Percentiles rank a stretch among this genome's conserved stretches.
phyloP scores from a whole-genome alignment of 2,888 invertebrate species.

The Raillietiella orientalis region DNA sequence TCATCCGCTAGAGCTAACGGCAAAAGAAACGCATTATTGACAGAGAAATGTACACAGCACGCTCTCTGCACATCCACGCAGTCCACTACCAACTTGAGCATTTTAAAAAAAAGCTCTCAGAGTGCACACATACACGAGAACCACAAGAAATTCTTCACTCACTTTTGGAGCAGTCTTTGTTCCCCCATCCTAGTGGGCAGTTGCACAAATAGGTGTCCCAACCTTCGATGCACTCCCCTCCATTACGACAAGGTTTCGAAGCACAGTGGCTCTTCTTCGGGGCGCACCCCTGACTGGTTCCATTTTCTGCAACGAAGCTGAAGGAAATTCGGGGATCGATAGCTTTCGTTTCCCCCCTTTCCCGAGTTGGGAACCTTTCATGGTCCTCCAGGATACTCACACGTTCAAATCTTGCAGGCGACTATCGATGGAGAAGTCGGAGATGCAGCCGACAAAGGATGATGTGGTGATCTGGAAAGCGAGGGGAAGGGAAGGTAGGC shows the following conservation, averaged over 20 bases:
- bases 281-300: constrained; percentile 54
- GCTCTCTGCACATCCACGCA: constrained; percentile 2
- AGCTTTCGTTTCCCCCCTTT: neutral
- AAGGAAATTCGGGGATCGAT: constrained; percentile 6
- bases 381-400: constrained; percentile 11
- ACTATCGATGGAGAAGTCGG: constrained; percentile 53
- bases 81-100: neutral
- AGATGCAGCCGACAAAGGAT: constrained; percentile 67
- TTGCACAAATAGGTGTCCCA: constrained; percentile 66
- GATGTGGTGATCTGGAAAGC: constrained; percentile 12
- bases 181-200: constrained; percentile 48
- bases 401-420: constrained; percentile 54
- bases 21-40: neutral
- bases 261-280: constrained; percentile 47
- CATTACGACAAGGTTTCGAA: constrained; percentile 57
- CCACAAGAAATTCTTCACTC: constrained; percentile 9
- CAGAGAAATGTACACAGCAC: constrained; percentile 1
- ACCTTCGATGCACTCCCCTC: constrained; percentile 50
- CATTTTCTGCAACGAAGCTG: constrained; percentile 59
- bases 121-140: neutral
- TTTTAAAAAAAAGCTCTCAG: neutral
- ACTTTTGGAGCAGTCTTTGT: constrained; percentile 61
- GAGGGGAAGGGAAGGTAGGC: constrained; percentile 40
- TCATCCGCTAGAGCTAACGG: too few species aligned
- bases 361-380: too few species aligned